These are phyloP conservation scores for Pseudochromis fuscus DNA, from an alignment of 2,797 vertebrate genomes.

Conservation along the genomic window DNA sequence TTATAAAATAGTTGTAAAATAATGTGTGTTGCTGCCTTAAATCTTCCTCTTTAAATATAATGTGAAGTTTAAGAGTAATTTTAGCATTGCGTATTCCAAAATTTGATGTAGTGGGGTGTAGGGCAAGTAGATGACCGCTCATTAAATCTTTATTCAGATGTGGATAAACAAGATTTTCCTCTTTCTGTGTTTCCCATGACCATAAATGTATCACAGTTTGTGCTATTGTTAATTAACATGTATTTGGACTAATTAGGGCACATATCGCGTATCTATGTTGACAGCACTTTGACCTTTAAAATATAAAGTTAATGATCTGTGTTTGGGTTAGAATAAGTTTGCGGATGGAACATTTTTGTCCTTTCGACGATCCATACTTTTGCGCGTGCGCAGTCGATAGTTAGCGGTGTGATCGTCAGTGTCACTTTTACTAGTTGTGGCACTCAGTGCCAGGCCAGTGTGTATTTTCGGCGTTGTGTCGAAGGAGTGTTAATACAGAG, in stretches of 20 bases:
- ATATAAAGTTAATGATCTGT: too few relatives aligned
- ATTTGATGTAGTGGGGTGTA: too few relatives aligned
- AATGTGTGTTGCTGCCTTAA: not conserved
- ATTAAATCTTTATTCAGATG: not conserved
- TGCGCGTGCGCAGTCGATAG: constrained; percentile 47
- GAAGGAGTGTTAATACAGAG: not conserved
- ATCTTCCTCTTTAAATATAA: not conserved
- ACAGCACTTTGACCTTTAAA: not conserved
- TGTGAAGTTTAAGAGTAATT: too few relatives aligned
- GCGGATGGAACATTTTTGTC: constrained; percentile 8
- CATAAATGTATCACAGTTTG: not conserved
- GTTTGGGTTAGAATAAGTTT: not conserved
- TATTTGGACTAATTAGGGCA: too few relatives aligned
- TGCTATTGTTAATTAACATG: not conserved
- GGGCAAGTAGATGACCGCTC: too few relatives aligned
- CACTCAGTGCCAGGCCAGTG: not conserved
- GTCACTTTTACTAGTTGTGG: not conserved
- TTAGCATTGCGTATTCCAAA: too few relatives aligned
- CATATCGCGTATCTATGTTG: not conserved
- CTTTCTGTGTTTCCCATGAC: not conserved
- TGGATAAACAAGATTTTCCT: too few relatives aligned
- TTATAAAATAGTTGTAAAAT: too few relatives aligned
- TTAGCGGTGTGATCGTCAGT: too few relatives aligned
- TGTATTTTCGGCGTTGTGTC: not conserved
- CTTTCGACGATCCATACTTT: constrained; percentile 34